Evolutionary conservation across 2,113 vertebrate genomes (phyloP).

Genomic region (Ifrita kowaldi): DNA sequence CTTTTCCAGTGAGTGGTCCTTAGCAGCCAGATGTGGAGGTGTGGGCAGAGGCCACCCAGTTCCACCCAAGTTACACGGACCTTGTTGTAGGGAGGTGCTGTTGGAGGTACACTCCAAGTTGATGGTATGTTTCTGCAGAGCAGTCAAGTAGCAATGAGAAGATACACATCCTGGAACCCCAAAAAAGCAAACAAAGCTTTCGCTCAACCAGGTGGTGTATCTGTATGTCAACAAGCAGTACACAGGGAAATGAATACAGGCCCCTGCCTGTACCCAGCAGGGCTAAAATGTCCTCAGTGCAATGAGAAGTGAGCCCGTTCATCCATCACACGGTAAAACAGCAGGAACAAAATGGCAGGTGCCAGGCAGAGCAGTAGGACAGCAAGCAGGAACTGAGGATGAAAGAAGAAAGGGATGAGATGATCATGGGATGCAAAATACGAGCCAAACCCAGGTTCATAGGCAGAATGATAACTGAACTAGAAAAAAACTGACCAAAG

Average conservation of each 20-base stretch:
- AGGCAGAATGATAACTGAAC: not conserved
- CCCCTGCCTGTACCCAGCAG: not conserved
- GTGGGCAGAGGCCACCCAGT: not conserved
- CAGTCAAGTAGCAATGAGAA: not conserved
- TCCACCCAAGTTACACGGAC: not conserved
- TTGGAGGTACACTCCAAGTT: not conserved
- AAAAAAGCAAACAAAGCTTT: not conserved
- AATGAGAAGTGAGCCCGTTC: not conserved
- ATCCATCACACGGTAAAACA: not conserved
- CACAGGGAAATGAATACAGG: not conserved
- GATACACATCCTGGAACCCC: not conserved
- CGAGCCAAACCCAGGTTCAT: not conserved
- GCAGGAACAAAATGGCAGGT: not conserved
- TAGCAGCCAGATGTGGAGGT: not conserved
- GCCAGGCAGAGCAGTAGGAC: not conserved
- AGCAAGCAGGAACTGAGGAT: not conserved
- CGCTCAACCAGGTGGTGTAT: not conserved
- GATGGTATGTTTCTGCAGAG: not conserved
- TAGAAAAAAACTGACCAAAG: not conserved
- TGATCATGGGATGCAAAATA: not conserved
- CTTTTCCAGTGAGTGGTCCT: not conserved
- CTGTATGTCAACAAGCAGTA: fast-evolving
- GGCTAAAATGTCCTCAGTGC: not conserved
- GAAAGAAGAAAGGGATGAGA: not conserved
- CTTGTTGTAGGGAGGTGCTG: not conserved